A percentile compares a stretch with the other conserved stretches of the same genome.
These are phyloP conservation scores for Furcifer pardalis DNA, from an alignment of 2,797 vertebrate genomes.

Conservation along the genomic window DNA sequence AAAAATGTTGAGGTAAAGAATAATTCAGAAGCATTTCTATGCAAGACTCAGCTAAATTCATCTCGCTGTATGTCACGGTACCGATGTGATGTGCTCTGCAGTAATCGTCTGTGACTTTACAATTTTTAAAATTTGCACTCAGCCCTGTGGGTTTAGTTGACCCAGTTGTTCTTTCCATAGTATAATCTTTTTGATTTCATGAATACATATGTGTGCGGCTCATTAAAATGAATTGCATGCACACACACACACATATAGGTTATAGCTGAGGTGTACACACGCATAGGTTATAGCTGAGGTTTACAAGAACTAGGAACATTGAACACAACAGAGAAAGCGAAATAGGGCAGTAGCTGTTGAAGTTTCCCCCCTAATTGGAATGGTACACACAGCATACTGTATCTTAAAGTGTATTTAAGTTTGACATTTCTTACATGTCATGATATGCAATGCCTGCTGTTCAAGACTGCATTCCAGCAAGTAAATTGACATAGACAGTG, in stretches of 20 bases:
- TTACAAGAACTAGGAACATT: not conserved
- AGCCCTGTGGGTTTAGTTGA: slow-evolving; percentile 24
- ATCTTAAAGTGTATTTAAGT: not conserved
- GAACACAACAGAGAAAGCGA: not conserved
- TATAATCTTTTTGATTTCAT: slow-evolving; percentile 20
- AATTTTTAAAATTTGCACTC: slow-evolving; percentile 30
- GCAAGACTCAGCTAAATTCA: slow-evolving; percentile 10
- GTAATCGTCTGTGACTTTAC: slow-evolving; percentile 35
- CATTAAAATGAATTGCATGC: slow-evolving; percentile 17
- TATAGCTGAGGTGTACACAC: slow-evolving; percentile 10
- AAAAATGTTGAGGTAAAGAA: not conserved
- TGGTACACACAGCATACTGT: not conserved
- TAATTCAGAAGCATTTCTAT: not conserved
- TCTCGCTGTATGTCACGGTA: not conserved
- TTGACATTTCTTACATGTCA: not conserved
- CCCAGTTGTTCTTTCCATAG: slow-evolving; percentile 32
- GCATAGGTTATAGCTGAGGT: slow-evolving; percentile 1
- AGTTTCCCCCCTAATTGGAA: slow-evolving; percentile 1
- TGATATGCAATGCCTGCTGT: not conserved
- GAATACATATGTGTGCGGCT: slow-evolving; percentile 6
- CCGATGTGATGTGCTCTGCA: not conserved
- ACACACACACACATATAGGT: not conserved
- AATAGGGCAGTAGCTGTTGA: not conserved
- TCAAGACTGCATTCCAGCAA: not conserved
- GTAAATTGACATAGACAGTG: not conserved